Conservation (phyloP, 2,888 invertebrate genomes). For the Pheosia gnoma region DNA sequence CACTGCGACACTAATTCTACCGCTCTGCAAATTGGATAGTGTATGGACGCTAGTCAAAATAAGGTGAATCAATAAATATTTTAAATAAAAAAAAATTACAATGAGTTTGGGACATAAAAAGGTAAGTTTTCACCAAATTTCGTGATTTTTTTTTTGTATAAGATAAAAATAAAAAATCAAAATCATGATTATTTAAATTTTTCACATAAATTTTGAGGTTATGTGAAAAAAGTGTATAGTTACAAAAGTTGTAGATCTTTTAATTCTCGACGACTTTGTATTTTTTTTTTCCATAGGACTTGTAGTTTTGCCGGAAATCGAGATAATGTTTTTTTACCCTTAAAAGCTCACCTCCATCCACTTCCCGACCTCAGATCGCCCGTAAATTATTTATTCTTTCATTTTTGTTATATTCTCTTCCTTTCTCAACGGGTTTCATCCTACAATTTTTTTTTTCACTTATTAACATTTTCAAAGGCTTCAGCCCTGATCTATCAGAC, state of each 20-base stretch:
- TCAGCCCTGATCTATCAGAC: conserved; percentile 7
- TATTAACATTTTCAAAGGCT: background rate
- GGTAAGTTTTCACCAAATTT: too few species aligned
- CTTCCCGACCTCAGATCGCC: conserved; percentile 9
- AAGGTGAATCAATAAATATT: too few species aligned
- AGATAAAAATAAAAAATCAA: background rate
- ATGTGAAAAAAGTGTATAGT: conserved; percentile 1
- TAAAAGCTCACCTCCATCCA: conserved; percentile 10
- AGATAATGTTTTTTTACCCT: conserved; percentile 15
- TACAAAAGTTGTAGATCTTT: conserved; percentile 1
- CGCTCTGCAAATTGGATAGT: too few species aligned
- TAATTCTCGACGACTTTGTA: conserved; percentile 7
- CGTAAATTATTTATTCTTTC: conserved; percentile 18
- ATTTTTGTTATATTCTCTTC: conserved; percentile 17
- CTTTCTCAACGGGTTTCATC: conserved; percentile 17
- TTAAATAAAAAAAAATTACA: too few species aligned
- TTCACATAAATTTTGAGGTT: conserved; percentile 3
- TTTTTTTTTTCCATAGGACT: conserved; percentile 15
- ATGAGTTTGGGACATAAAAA: too few species aligned
- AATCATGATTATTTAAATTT: background rate
- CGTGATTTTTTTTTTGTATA: too few species aligned
- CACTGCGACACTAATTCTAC: too few species aligned
- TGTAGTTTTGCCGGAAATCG: conserved; percentile 16
- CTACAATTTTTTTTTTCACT: conserved; percentile 11
- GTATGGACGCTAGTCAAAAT: too few species aligned